Evolutionary conservation across 2,888 invertebrate genomes (phyloP).

Genomic region (Phengaris arion): DNA sequence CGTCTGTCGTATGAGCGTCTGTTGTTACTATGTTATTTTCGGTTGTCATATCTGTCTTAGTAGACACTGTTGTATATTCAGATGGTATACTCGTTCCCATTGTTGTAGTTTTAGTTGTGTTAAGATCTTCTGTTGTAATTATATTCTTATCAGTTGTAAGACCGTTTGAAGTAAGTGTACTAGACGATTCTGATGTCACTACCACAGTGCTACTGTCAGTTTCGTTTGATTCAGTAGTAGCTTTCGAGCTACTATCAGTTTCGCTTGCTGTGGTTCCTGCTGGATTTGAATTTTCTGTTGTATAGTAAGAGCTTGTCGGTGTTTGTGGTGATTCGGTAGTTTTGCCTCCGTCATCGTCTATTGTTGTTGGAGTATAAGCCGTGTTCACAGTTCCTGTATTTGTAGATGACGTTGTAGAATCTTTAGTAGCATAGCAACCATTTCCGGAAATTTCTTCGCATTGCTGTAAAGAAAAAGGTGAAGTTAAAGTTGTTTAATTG

Average conservation of each 20-base stretch:
- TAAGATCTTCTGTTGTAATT: neutral
- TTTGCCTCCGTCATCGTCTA: conserved; percentile 18
- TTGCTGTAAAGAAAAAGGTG: conserved; percentile 30
- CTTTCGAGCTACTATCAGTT: neutral
- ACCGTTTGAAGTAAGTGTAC: neutral
- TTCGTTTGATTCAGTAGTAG: no score
- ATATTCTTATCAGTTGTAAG: neutral
- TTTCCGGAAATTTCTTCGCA: conserved; percentile 37
- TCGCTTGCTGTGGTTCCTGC: neutral
- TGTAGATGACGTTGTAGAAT: conserved; percentile 26
- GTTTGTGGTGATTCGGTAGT: neutral
- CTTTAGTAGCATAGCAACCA: conserved; percentile 36
- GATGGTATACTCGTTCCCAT: neutral
- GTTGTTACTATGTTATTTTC: neutral
- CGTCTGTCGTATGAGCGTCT: neutral
- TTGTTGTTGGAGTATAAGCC: conserved; percentile 1
- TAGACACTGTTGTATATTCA: neutral
- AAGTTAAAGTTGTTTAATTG: neutral
- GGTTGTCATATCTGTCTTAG: neutral
- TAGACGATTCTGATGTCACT: neutral
- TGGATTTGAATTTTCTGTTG: neutral
- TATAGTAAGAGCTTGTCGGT: neutral
- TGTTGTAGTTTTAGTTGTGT: neutral
- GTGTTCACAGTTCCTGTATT: conserved; percentile 25
- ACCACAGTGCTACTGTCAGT: neutral